A percentile compares a stretch with the other conserved stretches of the same genome.
Conservation (phyloP, 2,888 invertebrate species). For the Drepanosiphum platanoidis region DNA sequence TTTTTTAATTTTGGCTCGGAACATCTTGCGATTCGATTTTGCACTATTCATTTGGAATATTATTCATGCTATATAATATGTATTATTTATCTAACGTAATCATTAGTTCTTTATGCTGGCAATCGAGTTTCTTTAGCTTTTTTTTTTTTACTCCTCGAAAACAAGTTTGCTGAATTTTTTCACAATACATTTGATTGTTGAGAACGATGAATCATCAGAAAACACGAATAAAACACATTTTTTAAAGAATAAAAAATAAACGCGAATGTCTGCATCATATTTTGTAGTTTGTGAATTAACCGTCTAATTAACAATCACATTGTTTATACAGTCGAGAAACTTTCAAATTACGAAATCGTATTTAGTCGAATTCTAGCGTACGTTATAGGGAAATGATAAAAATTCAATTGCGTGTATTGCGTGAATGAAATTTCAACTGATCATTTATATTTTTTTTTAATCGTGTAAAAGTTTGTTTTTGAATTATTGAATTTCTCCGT, state of each 20-base stretch:
- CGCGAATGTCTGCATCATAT: not conserved
- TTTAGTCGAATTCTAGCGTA: not conserved
- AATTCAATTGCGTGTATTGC: not conserved
- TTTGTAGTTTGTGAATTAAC: not conserved
- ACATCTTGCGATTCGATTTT: slow-evolving; percentile 12
- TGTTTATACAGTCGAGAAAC: not conserved
- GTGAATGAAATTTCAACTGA: not conserved
- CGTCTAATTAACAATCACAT: not conserved
- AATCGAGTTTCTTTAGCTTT: slow-evolving; percentile 22
- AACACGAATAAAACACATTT: not conserved
- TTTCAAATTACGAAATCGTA: not conserved
- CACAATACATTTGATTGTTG: slow-evolving; percentile 16
- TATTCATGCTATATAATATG: slow-evolving; percentile 1
- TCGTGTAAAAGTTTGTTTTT: too few species aligned
- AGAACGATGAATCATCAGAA: slow-evolving; percentile 29
- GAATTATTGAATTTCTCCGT: not conserved
- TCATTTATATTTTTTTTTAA: too few species aligned
- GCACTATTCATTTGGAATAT: slow-evolving; percentile 11
- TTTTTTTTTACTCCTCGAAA: slow-evolving; percentile 1
- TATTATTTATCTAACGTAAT: slow-evolving; percentile 38
- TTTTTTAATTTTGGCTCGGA: slow-evolving; percentile 33
- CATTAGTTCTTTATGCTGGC: slow-evolving; percentile 12
- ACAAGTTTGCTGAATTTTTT: slow-evolving; percentile 33
- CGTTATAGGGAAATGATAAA: not conserved
- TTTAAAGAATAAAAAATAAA: not conserved